Conservation (phyloP, 2,888 invertebrate species). For the Parnassius mnemosyne region DNA sequence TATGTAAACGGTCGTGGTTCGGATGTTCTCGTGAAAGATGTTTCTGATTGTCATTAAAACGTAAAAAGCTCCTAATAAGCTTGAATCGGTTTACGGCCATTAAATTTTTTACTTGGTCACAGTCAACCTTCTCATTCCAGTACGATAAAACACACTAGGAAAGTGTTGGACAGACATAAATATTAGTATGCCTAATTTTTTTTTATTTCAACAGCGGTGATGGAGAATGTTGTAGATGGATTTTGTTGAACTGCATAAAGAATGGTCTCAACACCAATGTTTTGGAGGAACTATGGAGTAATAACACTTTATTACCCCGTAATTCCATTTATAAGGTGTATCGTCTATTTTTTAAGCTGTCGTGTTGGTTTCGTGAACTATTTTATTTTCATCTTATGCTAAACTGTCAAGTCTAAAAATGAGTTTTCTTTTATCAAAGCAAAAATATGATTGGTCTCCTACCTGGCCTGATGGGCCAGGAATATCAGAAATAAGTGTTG, state of each 20-base stretch:
- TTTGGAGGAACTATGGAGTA: not conserved
- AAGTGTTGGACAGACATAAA: not conserved
- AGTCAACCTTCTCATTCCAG: too few species aligned
- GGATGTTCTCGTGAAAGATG: conserved; percentile 32
- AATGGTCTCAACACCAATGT: not conserved
- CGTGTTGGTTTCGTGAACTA: not conserved
- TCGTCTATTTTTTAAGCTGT: not conserved
- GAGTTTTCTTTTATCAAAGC: too few species aligned
- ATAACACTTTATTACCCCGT: too few species aligned
- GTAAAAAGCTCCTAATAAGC: conserved; percentile 36
- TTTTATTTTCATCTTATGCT: not conserved
- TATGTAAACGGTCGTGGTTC: conserved; percentile 31
- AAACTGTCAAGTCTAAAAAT: not conserved
- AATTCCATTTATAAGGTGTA: too few species aligned
- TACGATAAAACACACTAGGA: not conserved
- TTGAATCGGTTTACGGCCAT: conserved; percentile 31
- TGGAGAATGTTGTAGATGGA: not conserved
- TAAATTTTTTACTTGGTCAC: too few species aligned
- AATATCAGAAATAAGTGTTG: too few species aligned
- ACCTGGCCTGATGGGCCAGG: too few species aligned
- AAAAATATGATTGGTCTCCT: too few species aligned
- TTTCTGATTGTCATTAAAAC: conserved; percentile 39
- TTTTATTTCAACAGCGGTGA: not conserved
- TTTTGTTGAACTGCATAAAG: not conserved
- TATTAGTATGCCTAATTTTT: not conserved